These are phyloP conservation scores for Dynastes maya DNA, from an alignment of 2,888 invertebrate species.

Conservation along the genomic window DNA sequence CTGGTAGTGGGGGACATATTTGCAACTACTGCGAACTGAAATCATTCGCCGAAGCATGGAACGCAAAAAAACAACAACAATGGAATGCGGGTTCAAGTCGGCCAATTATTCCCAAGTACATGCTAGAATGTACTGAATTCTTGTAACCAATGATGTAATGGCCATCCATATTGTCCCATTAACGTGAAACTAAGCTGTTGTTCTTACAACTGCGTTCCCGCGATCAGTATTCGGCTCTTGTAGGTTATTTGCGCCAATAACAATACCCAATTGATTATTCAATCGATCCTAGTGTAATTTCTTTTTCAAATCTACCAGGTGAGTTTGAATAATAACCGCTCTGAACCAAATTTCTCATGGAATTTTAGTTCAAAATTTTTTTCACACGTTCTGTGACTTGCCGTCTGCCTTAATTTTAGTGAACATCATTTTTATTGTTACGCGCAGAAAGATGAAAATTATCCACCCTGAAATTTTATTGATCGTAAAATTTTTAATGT, in stretches of 20 bases:
- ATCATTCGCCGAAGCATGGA: not conserved
- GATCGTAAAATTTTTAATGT: slow-evolving; percentile 21
- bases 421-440: not conserved
- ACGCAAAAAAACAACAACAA: not conserved
- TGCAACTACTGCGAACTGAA: not conserved
- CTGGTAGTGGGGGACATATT: not conserved
- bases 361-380: too few relatives aligned
- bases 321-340: not conserved
- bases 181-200: not conserved
- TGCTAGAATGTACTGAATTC: slow-evolving; percentile 2
- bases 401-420: too few relatives aligned
- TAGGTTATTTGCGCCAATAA: slow-evolving; percentile 1
- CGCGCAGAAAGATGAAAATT: not conserved
- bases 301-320: not conserved
- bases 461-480: slow-evolving; percentile 7
- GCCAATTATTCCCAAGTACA: slow-evolving; percentile 6
- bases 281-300: not conserved
- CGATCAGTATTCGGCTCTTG: not conserved
- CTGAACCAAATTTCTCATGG: not conserved
- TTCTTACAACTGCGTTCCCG: not conserved
- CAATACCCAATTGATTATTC: slow-evolving; percentile 12
- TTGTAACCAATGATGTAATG: slow-evolving; percentile 4
- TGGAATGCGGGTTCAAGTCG: not conserved
- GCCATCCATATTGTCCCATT: not conserved
- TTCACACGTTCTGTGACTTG: too few relatives aligned